These are phyloP conservation scores for Hemithea aestivaria DNA, from an alignment of 2,888 invertebrate genomes.

Conservation along the genomic window DNA sequence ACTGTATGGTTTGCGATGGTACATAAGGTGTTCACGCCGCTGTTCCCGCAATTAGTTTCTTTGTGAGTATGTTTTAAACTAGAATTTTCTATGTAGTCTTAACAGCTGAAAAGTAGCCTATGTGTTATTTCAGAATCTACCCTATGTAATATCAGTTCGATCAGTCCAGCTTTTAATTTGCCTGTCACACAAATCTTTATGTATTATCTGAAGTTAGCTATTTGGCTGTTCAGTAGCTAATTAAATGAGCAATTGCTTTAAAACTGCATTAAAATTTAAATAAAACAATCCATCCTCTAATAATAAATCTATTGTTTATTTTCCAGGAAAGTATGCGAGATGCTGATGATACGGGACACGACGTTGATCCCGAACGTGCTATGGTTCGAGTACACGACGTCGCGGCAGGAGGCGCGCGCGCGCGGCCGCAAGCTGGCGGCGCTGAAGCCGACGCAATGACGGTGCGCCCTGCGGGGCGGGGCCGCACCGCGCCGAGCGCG, in stretches of 20 bases:
- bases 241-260: too few relatives aligned
- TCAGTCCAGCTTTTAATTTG: too few relatives aligned
- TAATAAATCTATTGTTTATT: not conserved
- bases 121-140: too few relatives aligned
- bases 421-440: slow-evolving; percentile 89
- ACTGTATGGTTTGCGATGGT: slow-evolving; percentile 90
- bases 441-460: slow-evolving; percentile 89
- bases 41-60: slow-evolving; percentile 90
- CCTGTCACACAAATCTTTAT: too few relatives aligned
- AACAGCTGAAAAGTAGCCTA: too few relatives aligned
- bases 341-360: slow-evolving; percentile 91
- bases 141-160: too few relatives aligned
- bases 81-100: too few relatives aligned
- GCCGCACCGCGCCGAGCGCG: slow-evolving; percentile 49
- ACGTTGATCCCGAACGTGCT: slow-evolving; percentile 94
- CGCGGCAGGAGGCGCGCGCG: slow-evolving; percentile 89
- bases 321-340: slow-evolving; percentile 90
- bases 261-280: too few relatives aligned
- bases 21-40: slow-evolving; percentile 88
- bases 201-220: too few relatives aligned
- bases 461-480: slow-evolving; percentile 63
- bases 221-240: too few relatives aligned
- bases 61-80: slow-evolving; percentile 84
- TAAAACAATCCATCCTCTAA: too few relatives aligned
- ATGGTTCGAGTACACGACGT: slow-evolving; percentile 96